phyloP scores from a whole-genome alignment of 2,888 invertebrate genomes.

The Nemotelus pantherinus region DNA sequence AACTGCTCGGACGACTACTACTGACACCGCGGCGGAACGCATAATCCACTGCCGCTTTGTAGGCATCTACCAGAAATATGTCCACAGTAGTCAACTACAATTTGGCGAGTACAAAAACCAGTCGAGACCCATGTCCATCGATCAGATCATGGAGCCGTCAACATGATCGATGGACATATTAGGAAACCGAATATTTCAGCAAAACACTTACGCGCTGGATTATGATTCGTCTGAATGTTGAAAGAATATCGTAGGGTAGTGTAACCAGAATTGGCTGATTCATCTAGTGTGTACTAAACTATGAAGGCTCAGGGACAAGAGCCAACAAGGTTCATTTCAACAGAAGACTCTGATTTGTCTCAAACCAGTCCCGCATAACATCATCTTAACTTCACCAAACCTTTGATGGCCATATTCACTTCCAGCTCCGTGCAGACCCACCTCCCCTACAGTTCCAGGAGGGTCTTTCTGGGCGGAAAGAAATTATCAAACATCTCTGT shows the following conservation, averaged over 20 bases:
- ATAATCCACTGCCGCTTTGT: neutral
- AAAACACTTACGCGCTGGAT: constrained; percentile 48
- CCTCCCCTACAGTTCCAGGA: constrained; percentile 22
- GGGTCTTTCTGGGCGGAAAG: constrained; percentile 21
- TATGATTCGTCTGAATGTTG: constrained; percentile 40
- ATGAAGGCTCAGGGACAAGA: too few species aligned
- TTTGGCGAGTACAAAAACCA: constrained; percentile 41
- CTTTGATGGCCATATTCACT: too few species aligned
- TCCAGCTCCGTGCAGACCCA: neutral
- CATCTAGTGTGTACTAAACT: too few species aligned
- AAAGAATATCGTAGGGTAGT: neutral
- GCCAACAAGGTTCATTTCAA: too few species aligned
- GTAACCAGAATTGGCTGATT: neutral
- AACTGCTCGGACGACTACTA: constrained; percentile 17
- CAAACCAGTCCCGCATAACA: too few species aligned
- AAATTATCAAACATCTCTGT: constrained; percentile 22
- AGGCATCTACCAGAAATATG: constrained; percentile 36
- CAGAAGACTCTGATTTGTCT: too few species aligned
- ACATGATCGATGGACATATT: constrained; percentile 50
- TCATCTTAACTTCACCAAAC: too few species aligned
- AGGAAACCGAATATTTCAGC: constrained; percentile 51
- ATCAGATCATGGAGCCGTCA: constrained; percentile 46
- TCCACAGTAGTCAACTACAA: constrained; percentile 50
- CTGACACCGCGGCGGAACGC: neutral
- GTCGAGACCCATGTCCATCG: constrained; percentile 30